Percentiles rank a stretch among this genome's conserved stretches.
phyloP scores from a whole-genome alignment of 2,888 invertebrate genomes.

The Micoletzkya japonica region DNA sequence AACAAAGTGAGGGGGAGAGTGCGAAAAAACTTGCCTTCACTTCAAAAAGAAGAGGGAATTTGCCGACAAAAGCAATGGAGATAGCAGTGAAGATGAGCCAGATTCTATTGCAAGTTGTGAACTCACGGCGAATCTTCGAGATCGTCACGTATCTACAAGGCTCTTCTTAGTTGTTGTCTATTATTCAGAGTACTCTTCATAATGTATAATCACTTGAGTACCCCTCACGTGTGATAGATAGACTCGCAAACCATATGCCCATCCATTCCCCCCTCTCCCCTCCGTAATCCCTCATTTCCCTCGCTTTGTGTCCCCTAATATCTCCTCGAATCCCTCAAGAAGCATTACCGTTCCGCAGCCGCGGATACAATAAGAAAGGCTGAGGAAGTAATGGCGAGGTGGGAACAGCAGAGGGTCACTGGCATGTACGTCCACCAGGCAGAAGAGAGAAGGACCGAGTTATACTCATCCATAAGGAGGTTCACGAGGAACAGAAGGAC shows the following conservation, averaged over 20 bases:
- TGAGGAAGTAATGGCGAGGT: constrained; percentile 54
- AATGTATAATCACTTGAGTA: constrained; percentile 30
- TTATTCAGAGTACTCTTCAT: background rate
- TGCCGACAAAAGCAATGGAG: constrained; percentile 52
- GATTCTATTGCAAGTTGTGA: constrained; percentile 45
- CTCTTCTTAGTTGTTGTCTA: background rate
- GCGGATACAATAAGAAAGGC: constrained; percentile 58
- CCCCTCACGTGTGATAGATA: background rate
- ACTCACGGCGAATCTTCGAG: constrained; percentile 52
- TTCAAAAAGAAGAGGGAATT: constrained; percentile 57
- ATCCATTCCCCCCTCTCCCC: background rate
- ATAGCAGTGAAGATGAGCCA: constrained; percentile 40
- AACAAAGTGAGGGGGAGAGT: too few relatives aligned
- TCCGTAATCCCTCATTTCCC: background rate
- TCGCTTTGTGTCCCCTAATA: too few relatives aligned
- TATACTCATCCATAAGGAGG: constrained; percentile 59
- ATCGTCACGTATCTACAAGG: constrained; percentile 49
- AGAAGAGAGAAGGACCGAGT: constrained; percentile 46
- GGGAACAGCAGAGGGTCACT: constrained; percentile 50
- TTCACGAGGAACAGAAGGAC: constrained; percentile 59
- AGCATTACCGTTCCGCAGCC: constrained; percentile 49
- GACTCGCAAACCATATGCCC: background rate
- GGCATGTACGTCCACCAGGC: constrained; percentile 55
- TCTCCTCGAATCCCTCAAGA: too few relatives aligned
- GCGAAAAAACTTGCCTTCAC: constrained; percentile 41